Percentiles rank a stretch among this genome's conserved stretches.
phyloP scores from a whole-genome alignment of 37 sponge, comb jelly and placozoan genomes.

The Petrosia ficiformis region DNA sequence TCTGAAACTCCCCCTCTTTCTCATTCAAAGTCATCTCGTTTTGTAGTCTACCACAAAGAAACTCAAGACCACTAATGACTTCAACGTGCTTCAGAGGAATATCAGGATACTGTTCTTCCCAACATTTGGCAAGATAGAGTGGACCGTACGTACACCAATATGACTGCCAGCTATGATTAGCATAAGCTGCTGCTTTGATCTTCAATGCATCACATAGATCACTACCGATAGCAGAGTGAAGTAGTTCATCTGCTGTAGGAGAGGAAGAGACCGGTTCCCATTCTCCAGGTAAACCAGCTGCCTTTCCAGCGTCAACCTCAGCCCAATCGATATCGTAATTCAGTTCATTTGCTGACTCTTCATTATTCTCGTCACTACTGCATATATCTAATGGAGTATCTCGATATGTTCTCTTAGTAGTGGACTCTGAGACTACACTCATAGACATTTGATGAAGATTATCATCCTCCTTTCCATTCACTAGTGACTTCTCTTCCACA shows the following conservation, averaged over 20 bases:
- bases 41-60: constrained; percentile 12
- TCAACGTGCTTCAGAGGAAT: constrained; percentile 40
- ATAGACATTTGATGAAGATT: too few relatives aligned
- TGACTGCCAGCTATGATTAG: constrained; percentile 40
- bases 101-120: constrained; percentile 39
- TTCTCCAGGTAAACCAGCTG: constrained; percentile 65
- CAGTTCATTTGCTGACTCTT: neutral
- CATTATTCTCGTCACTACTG: neutral
- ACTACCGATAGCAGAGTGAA: neutral
- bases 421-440: too few relatives aligned
- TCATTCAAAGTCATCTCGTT: neutral
- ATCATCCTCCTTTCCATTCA: too few relatives aligned
- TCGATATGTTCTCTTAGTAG: too few relatives aligned
- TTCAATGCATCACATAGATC: constrained; percentile 31
- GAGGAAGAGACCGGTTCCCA: constrained; percentile 29
- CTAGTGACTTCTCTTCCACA: too few relatives aligned
- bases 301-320: constrained; percentile 48
- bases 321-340: constrained; percentile 52
- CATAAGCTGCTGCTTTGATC: constrained; percentile 60
- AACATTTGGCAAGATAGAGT: constrained; percentile 36
- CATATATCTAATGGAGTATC: too few relatives aligned
- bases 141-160: constrained; percentile 61
- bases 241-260: neutral
- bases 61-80: constrained; percentile 23
- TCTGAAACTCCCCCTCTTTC: too few relatives aligned